Evolutionary conservation across 2,113 vertebrate species (phyloP), one percentile per base, ranked within the genome.

Genomic region (Myodes glareolus): DNA sequence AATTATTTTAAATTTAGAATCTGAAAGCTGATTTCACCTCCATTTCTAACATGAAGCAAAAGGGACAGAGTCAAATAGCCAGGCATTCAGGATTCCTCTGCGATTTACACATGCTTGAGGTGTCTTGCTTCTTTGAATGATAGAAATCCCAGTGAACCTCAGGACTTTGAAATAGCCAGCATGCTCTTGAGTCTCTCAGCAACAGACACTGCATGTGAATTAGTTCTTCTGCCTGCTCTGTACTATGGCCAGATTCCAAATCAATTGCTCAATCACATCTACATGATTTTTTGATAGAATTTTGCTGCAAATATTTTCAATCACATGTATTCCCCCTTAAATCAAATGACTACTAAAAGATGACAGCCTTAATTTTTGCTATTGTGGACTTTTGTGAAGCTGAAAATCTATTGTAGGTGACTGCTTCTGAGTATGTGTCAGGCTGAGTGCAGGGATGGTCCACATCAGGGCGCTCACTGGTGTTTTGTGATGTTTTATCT

Each of bases 401-500:
- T 93, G 85, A 93, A 97, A 95, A 58, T 77, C 45, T 72, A 42
- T 94, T 88, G 77, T 58, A 58, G 86, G 80, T 92, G 77, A 87
- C 85, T 27, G 92, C 72, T 95, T 87, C 86, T 31, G 55, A 39
- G 94, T 67, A 63, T 0, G 11, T 76, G 86, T 73, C 70, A 90
- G 87, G 45, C 70, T 73, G 65, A 88, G 27, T 19, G 25, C 16
- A 25, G 75, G 39, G 80, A 45, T 12, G 95, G 88, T 90, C 92
- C 0, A 0, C 86, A 39, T 85, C 55, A 0, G 78, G 88, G 89
- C 80, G 86, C 95, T 90, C 89, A 68, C 91, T 0, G 2, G 85
- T 39, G 82, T 89, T 93, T 78, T 50, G 8, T 52, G 77, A 14
- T 72, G 36, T 94, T 94, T 96, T 91, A 88, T 95, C 93, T 96